A percentile compares a stretch with the other conserved stretches of the same genome.
Conservation (phyloP, 35 echinoderm and acorn worm genomes). For the Holothuria glaberrima region DNA sequence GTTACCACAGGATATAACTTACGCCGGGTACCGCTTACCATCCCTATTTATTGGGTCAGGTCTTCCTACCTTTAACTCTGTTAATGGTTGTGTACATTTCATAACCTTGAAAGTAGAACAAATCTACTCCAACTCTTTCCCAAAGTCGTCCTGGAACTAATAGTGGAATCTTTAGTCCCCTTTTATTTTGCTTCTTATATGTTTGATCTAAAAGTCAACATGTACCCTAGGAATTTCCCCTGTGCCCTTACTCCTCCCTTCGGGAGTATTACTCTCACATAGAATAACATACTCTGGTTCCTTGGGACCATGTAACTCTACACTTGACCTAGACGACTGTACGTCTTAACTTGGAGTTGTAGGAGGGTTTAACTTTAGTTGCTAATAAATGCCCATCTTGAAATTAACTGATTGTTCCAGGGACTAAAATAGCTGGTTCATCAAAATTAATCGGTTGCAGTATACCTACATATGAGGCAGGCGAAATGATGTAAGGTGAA, state of each 20-base stretch:
- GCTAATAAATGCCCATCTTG: not conserved
- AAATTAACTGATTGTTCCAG: not conserved
- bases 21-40: too few relatives aligned
- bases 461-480: not conserved
- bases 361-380: constrained; percentile 16
- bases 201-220: too few relatives aligned
- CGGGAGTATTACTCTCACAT: not conserved
- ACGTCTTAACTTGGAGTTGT: not conserved
- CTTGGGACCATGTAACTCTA: not conserved
- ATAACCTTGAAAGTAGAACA: too few relatives aligned
- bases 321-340: constrained; percentile 3
- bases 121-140: too few relatives aligned
- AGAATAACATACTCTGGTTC: not conserved
- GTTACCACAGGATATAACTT: not conserved
- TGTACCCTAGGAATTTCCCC: not conserved
- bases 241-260: not conserved
- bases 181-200: too few relatives aligned
- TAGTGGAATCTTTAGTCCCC: too few relatives aligned
- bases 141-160: too few relatives aligned
- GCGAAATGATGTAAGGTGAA: not conserved
- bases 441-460: not conserved
- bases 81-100: too few relatives aligned
- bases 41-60: too few relatives aligned
- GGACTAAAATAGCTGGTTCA: not conserved
- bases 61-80: too few relatives aligned